These are phyloP conservation scores for Toxotes jaculatrix DNA, from an alignment of 2,113 vertebrate genomes.

Conservation along the genomic window DNA sequence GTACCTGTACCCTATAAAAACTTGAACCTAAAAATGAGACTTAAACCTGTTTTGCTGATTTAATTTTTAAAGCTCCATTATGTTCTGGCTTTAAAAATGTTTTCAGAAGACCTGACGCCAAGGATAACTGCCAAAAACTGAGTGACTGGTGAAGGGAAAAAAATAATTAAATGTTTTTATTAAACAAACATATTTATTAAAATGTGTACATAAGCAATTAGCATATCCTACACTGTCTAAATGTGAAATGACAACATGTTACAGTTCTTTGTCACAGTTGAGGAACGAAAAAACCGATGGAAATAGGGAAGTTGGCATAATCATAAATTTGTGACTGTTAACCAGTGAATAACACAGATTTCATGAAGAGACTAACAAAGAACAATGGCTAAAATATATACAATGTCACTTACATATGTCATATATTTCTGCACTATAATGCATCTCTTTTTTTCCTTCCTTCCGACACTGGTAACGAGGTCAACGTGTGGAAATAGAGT, in stretches of 20 bases:
- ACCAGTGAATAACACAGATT: conserved; percentile 50
- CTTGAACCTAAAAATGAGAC: background rate
- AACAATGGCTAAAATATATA: conserved; percentile 66
- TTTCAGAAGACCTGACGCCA: background rate
- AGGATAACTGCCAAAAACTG: background rate
- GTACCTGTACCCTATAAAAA: background rate
- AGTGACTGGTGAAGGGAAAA: background rate
- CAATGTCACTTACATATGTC: conserved; percentile 58
- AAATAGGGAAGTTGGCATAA: conserved; percentile 39
- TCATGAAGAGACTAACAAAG: conserved; percentile 63
- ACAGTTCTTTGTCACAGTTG: conserved; percentile 56
- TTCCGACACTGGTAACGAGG: conserved; percentile 6
- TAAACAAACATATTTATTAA: conserved; percentile 76
- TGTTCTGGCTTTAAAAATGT: background rate
- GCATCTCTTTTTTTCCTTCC: conserved; percentile 4
- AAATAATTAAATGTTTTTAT: conserved; percentile 31
- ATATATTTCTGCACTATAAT: conserved; percentile 51
- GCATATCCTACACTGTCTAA: conserved; percentile 71
- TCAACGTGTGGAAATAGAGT: conserved; percentile 11
- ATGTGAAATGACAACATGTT: conserved; percentile 64
- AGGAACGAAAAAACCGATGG: conserved; percentile 38
- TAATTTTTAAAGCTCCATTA: background rate
- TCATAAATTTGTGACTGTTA: conserved; percentile 45
- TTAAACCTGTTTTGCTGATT: background rate
- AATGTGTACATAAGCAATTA: conserved; percentile 69